phyloP scores from a whole-genome alignment of 2,797 vertebrate genomes.

The Ctenochaetus hawaiiensis region DNA sequence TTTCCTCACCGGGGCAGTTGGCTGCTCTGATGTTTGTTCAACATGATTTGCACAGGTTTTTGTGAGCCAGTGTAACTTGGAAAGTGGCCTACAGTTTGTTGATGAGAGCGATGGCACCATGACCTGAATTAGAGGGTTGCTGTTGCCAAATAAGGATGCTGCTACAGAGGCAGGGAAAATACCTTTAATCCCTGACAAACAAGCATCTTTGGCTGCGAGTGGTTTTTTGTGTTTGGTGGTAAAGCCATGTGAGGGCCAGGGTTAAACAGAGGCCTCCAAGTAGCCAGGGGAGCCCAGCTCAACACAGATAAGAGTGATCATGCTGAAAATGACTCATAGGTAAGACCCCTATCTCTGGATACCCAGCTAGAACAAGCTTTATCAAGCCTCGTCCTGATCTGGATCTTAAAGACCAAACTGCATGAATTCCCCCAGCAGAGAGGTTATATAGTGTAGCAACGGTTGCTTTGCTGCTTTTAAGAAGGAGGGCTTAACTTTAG shows the following conservation, averaged over 20 bases:
- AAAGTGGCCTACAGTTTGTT: slow-evolving; percentile 74
- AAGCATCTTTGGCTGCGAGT: slow-evolving; percentile 82
- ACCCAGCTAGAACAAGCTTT: slow-evolving; percentile 87
- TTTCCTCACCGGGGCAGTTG: slow-evolving; percentile 56
- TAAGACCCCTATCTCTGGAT: slow-evolving; percentile 87
- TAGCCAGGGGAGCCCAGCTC: slow-evolving; percentile 82
- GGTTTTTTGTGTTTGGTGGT: slow-evolving; percentile 70
- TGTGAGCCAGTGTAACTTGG: slow-evolving; percentile 78
- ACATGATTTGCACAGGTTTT: slow-evolving; percentile 72
- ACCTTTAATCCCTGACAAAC: slow-evolving; percentile 85
- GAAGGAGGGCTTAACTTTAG: slow-evolving; percentile 70
- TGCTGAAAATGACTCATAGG: slow-evolving; percentile 89
- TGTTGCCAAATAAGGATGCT: slow-evolving; percentile 78
- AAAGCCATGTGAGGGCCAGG: slow-evolving; percentile 70
- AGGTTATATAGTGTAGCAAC: slow-evolving; percentile 66
- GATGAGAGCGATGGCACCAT: slow-evolving; percentile 70
- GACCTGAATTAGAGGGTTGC: slow-evolving; percentile 71
- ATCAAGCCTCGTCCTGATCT: slow-evolving; percentile 82
- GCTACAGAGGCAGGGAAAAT: slow-evolving; percentile 76
- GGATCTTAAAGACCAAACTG: slow-evolving; percentile 86
- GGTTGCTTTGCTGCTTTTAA: slow-evolving; percentile 67
- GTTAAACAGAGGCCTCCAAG: slow-evolving; percentile 80
- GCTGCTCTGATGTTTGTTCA: slow-evolving; percentile 67
- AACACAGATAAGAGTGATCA: slow-evolving; percentile 87
- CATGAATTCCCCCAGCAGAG: slow-evolving; percentile 79